These are phyloP conservation scores for Dromas ardeola DNA, from an alignment of 2,113 vertebrate species.

Conservation along the genomic window DNA sequence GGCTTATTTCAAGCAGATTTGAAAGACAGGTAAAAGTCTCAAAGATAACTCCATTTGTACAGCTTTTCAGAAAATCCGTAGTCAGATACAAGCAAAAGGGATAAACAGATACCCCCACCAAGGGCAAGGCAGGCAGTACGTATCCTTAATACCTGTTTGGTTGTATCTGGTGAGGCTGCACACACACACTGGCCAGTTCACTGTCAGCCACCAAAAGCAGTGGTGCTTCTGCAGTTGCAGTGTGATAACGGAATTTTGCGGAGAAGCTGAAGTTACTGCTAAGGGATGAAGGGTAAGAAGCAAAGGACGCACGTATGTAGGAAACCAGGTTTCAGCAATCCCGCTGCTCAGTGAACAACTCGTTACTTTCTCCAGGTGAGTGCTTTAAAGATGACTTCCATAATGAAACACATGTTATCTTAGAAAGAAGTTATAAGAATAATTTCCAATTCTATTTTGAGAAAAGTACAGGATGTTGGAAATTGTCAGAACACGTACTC, in stretches of 20 bases:
- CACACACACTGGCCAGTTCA: not conserved
- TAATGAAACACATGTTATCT: not conserved
- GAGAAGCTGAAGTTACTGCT: not conserved
- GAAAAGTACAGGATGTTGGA: not conserved
- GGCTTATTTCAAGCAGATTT: not conserved
- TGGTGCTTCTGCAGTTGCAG: not conserved
- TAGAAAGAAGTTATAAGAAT: not conserved
- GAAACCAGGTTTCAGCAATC: not conserved
- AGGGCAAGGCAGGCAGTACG: not conserved
- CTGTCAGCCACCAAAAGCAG: not conserved
- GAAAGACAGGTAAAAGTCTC: not conserved
- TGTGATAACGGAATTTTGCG: not conserved
- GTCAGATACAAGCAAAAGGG: not conserved
- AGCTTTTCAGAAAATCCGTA: not conserved
- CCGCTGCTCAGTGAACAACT: not conserved
- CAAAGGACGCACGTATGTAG: rapidly evolving
- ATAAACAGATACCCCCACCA: not conserved
- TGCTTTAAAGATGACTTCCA: not conserved
- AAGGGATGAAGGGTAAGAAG: not conserved
- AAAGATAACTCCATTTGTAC: not conserved
- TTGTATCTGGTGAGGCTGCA: not conserved
- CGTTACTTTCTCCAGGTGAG: not conserved
- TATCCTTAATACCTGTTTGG: not conserved
- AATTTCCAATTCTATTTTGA: not conserved
- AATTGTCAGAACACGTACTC: not conserved